Evolutionary conservation across 2,888 invertebrate species (phyloP).

Genomic region (Melanophora roralis): DNA sequence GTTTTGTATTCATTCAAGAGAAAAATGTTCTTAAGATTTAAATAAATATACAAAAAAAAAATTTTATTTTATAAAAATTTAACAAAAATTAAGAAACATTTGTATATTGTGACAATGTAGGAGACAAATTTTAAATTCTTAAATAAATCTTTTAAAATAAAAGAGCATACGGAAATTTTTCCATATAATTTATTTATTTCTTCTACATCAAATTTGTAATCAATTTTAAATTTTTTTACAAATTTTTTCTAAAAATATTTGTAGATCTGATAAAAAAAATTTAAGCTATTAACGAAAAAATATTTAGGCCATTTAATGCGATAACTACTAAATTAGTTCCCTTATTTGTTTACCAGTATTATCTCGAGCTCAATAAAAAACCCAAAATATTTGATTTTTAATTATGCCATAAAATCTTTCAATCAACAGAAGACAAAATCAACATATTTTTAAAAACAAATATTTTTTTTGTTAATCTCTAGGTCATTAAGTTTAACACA

Average conservation of each 20-base stretch:
- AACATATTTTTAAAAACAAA: background rate
- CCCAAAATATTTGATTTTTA: background rate
- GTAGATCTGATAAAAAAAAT: too few species aligned
- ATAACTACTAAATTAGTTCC: too few species aligned
- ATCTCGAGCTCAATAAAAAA: conserved; percentile 18
- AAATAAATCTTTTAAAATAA: background rate
- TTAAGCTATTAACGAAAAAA: too few species aligned
- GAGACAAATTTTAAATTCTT: background rate
- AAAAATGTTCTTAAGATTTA: conserved; percentile 51
- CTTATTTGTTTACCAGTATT: background rate
- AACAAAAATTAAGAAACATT: conserved; percentile 23
- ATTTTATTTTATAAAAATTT: background rate
- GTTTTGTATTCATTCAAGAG: conserved; percentile 46
- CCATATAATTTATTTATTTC: background rate
- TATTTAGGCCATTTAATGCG: too few species aligned
- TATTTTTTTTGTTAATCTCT: conserved; percentile 36
- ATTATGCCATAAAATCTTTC: background rate
- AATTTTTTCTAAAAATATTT: too few species aligned
- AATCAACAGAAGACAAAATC: background rate
- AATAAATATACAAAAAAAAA: conserved; percentile 27
- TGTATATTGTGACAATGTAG: background rate
- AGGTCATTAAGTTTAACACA: conserved; percentile 49
- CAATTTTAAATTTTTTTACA: too few species aligned
- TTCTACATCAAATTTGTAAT: too few species aligned
- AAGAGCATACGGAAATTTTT: background rate